These are phyloP conservation scores for Bombyx mandarina DNA, from an alignment of 1,140 invertebrate genomes.

Conservation along the genomic window DNA sequence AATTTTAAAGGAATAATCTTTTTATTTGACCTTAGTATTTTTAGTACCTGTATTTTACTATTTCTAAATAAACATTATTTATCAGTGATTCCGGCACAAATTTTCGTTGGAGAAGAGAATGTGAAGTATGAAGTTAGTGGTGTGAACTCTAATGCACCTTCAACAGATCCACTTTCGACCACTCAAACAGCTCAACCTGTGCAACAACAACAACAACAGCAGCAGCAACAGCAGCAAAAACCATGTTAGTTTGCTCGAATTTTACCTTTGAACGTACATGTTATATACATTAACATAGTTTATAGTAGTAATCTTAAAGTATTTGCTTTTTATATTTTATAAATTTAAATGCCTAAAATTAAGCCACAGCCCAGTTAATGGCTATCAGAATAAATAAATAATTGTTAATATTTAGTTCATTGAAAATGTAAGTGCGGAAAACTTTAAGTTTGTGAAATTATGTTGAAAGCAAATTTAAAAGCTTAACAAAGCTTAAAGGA, in stretches of 20 bases:
- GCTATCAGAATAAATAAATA: no score
- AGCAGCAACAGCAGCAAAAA: conserved; percentile 55
- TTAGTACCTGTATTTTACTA: not conserved
- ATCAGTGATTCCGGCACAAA: conserved; percentile 63
- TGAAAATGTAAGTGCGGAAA: no score
- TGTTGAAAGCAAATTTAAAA: no score
- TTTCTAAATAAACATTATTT: conserved; percentile 26
- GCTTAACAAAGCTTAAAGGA: no score
- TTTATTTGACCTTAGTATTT: not conserved
- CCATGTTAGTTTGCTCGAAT: conserved; percentile 34
- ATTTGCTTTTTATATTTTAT: no score
- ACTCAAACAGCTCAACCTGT: conserved; percentile 21
- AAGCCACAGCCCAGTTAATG: no score
- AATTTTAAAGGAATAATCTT: not conserved
- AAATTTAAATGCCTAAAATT: no score
- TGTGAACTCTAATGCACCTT: conserved; percentile 45
- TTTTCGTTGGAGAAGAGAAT: conserved; percentile 76
- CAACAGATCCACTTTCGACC: conserved; percentile 38
- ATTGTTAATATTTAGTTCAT: no score
- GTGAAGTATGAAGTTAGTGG: conserved; percentile 71
- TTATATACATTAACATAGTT: no score
- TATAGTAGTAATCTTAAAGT: no score
- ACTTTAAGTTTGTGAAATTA: no score
- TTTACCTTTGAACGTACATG: no score
- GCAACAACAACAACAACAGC: conserved; percentile 41